These are phyloP conservation scores for Ceratosolen solmsi DNA, from an alignment of 1,140 invertebrate species.

Conservation along the genomic window DNA sequence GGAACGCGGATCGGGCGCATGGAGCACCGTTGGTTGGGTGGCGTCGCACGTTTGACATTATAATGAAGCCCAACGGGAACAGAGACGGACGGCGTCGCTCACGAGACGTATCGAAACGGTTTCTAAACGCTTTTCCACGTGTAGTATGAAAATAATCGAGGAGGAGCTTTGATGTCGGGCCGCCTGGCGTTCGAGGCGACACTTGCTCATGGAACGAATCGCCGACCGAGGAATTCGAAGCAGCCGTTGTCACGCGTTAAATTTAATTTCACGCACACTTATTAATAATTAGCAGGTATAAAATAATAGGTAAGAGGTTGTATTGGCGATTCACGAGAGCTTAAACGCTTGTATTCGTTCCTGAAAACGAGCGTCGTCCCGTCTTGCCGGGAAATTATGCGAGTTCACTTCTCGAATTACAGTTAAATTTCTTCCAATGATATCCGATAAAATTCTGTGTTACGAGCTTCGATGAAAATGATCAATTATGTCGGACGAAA, in stretches of 20 bases:
- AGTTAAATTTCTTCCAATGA: too few relatives aligned
- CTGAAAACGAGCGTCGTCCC: too few relatives aligned
- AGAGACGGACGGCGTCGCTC: background rate
- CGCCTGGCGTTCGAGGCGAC: background rate
- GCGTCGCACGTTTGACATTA: background rate
- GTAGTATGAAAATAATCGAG: background rate
- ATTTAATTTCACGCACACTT: constrained; percentile 35
- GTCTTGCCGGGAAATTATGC: too few relatives aligned
- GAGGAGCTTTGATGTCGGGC: constrained; percentile 23
- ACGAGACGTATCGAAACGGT: constrained; percentile 37
- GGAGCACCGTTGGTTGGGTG: background rate
- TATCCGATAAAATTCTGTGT: too few relatives aligned
- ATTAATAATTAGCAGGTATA: constrained; percentile 6
- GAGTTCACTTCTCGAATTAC: too few relatives aligned
- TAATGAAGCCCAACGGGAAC: background rate
- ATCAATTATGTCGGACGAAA: too few relatives aligned
- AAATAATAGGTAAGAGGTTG: background rate
- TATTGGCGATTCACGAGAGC: too few relatives aligned
- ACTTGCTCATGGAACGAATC: constrained; percentile 30
- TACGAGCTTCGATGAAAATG: too few relatives aligned
- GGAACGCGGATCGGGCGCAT: background rate
- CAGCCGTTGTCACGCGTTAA: constrained; percentile 7
- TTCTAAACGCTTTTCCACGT: constrained; percentile 32
- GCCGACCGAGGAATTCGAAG: background rate
- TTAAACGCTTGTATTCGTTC: too few relatives aligned